Conservation (phyloP, 1,140 invertebrate genomes). For the Trachymyrmex cornetzi region DNA sequence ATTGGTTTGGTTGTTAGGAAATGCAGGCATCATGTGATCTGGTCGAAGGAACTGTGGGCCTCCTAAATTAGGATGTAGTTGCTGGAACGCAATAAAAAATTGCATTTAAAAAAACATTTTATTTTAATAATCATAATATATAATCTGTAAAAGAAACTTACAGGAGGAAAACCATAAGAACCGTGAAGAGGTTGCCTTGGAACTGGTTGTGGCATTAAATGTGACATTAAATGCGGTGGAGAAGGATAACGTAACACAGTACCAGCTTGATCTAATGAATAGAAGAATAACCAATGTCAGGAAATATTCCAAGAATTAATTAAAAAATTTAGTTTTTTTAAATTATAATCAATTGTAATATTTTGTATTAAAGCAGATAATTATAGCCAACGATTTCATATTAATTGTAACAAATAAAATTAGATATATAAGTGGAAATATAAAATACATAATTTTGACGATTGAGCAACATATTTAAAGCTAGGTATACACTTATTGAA, state of each 20-base stretch:
- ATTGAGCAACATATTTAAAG: background rate
- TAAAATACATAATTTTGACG: background rate
- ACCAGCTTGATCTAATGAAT: constrained; percentile 84
- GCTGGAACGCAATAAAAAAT: constrained; percentile 60
- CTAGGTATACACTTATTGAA: no score
- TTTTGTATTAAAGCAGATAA: background rate
- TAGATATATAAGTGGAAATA: background rate
- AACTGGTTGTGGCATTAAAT: constrained; percentile 75
- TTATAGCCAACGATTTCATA: background rate
- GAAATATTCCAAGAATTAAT: background rate
- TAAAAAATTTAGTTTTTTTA: background rate
- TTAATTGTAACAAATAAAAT: background rate
- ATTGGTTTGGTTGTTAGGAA: constrained; percentile 79
- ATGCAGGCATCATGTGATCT: constrained; percentile 80
- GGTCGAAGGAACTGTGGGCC: constrained; percentile 79
- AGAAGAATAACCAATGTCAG: background rate
- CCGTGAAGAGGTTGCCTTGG: constrained; percentile 82
- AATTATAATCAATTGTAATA: constrained; percentile 6
- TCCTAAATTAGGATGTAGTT: constrained; percentile 79
- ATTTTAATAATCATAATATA: background rate
- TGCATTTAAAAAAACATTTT: background rate
- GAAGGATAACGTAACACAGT: constrained; percentile 84
- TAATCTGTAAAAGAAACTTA: constrained; percentile 69
- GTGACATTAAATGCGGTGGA: constrained; percentile 80
- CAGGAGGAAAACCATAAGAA: constrained; percentile 82